A percentile compares a stretch with the other conserved stretches of the same genome.
These are phyloP conservation scores for Thymelicus lineola DNA, from an alignment of 2,888 invertebrate genomes.

Conservation along the genomic window DNA sequence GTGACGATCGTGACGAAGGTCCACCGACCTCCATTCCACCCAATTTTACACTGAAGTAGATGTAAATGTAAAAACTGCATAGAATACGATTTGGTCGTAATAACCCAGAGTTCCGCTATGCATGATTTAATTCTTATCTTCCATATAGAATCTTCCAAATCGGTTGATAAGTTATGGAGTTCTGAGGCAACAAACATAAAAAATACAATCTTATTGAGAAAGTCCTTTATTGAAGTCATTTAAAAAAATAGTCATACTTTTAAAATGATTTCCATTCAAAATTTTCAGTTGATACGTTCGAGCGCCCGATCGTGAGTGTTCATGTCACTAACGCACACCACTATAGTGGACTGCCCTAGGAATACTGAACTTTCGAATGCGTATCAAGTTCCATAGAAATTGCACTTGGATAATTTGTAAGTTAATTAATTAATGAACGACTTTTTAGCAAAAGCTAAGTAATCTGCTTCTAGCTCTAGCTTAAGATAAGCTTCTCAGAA, in stretches of 20 bases:
- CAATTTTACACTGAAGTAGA: not conserved
- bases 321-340: slow-evolving; percentile 11
- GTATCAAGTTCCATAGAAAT: slow-evolving; percentile 8
- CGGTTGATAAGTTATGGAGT: no score
- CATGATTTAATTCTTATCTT: no score
- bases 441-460: no score
- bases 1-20: slow-evolving; percentile 42
- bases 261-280: not conserved
- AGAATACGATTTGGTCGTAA: no score
- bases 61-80: not conserved
- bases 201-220: no score
- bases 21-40: not conserved
- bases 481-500: no score
- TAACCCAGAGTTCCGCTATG: no score
- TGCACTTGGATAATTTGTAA: not conserved
- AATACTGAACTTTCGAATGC: slow-evolving; percentile 29
- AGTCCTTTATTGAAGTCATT: no score
- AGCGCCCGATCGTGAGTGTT: not conserved
- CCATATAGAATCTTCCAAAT: no score
- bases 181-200: no score
- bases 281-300: not conserved
- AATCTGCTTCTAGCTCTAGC: no score
- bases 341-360: slow-evolving; percentile 1
- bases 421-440: not conserved
- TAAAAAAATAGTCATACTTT: no score